Conservation (phyloP, 1,140 invertebrate genomes). For the Bemisia tabaci region DNA sequence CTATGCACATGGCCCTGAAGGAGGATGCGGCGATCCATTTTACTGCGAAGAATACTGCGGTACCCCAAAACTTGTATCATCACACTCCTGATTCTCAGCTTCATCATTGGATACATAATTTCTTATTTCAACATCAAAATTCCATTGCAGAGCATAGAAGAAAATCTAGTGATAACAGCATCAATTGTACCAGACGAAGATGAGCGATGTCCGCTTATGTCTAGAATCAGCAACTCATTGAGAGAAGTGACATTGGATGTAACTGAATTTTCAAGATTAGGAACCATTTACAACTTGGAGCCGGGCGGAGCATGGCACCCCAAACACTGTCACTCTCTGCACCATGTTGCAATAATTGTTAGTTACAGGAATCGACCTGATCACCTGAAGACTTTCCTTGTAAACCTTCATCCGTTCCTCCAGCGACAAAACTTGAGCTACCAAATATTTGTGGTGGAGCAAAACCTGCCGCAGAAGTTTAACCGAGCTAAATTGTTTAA, state of each 20-base stretch:
- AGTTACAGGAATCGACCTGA: conserved; percentile 71
- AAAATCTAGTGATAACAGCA: neutral
- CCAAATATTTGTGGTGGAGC: conserved; percentile 81
- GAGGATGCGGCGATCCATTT: neutral
- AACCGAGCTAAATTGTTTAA: conserved; percentile 91
- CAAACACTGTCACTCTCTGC: conserved; percentile 50
- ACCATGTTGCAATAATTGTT: conserved; percentile 72
- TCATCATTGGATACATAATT: neutral
- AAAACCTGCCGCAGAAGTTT: conserved; percentile 60
- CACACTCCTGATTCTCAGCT: neutral
- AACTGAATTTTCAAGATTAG: neutral
- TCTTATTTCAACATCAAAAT: neutral
- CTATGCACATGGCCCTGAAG: neutral
- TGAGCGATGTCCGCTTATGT: neutral
- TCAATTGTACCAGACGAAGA: neutral
- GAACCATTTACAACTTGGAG: neutral
- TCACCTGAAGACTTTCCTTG: conserved; percentile 67
- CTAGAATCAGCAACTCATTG: neutral
- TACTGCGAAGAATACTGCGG: neutral
- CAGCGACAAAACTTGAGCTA: conserved; percentile 75
- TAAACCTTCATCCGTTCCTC: conserved; percentile 81
- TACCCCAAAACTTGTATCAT: neutral
- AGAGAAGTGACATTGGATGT: neutral
- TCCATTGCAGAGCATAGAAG: neutral
- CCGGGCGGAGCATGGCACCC: conserved; percentile 59